Conservation (phyloP, 2,797 vertebrate species). For the Cuniculus paca region DNA sequence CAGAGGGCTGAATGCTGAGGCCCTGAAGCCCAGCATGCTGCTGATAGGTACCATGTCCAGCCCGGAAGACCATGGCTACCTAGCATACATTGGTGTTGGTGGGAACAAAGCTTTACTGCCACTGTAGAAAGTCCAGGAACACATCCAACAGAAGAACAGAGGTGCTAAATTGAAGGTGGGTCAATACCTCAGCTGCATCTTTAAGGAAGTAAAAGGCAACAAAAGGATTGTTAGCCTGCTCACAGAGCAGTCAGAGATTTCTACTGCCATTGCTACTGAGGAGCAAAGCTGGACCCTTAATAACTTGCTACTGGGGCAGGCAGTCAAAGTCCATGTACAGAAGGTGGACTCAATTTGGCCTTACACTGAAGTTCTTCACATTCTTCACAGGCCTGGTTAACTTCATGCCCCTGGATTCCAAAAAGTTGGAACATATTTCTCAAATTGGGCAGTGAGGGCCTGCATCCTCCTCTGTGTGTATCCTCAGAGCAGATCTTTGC, state of each 20-base stretch:
- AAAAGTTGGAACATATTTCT: slow-evolving; percentile 88
- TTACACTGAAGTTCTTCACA: slow-evolving; percentile 93
- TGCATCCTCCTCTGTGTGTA: slow-evolving; percentile 94
- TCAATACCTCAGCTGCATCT: slow-evolving; percentile 91
- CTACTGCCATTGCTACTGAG: slow-evolving; percentile 88
- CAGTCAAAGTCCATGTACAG: slow-evolving; percentile 92
- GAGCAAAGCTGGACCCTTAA: slow-evolving; percentile 94
- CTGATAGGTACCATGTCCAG: slow-evolving; percentile 95
- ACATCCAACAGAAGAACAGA: slow-evolving; percentile 88
- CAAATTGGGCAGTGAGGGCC: slow-evolving; percentile 91
- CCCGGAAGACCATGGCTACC: slow-evolving; percentile 96
- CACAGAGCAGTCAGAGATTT: slow-evolving; percentile 81
- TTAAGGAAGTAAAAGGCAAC: slow-evolving; percentile 93
- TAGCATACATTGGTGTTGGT: slow-evolving; percentile 94
- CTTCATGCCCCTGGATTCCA: slow-evolving; percentile 94
- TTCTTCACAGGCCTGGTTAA: slow-evolving; percentile 95
- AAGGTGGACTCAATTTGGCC: slow-evolving; percentile 92
- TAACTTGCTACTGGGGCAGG: slow-evolving; percentile 94
- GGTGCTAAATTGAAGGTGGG: slow-evolving; percentile 92
- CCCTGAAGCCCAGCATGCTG: slow-evolving; percentile 94
- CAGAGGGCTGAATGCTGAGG: slow-evolving; percentile 88
- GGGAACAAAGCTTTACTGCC: slow-evolving; percentile 95
- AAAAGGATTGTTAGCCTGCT: slow-evolving; percentile 92
- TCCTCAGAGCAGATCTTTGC: slow-evolving; percentile 89
- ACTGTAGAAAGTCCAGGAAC: slow-evolving; percentile 89